These are phyloP conservation scores for Zelostemma sp. DNA, from an alignment of 1,140 invertebrate species.

Conservation along the genomic window DNA sequence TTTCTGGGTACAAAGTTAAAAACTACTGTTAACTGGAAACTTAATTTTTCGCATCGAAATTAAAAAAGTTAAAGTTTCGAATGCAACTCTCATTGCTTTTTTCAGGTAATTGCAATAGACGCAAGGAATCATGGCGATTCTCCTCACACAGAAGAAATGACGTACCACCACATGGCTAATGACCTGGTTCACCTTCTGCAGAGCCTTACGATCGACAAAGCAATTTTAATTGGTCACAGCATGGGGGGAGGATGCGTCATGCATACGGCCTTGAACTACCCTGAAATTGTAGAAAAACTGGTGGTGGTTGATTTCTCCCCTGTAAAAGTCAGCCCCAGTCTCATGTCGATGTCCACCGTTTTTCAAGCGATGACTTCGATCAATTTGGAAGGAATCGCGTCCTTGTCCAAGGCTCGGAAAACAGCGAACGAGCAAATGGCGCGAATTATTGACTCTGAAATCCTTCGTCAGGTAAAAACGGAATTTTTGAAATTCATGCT, in stretches of 20 bases:
- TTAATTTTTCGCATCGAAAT: too few species aligned
- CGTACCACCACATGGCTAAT: conserved; percentile 78
- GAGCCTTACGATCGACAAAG: conserved; percentile 74
- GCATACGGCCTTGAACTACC: conserved; percentile 80
- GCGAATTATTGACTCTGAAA: conserved; percentile 61
- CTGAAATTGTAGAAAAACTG: conserved; percentile 82
- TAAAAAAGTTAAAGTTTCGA: too few species aligned
- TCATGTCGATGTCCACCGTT: conserved; percentile 74
- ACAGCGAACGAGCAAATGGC: conserved; percentile 71
- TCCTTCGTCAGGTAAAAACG: conserved; percentile 67
- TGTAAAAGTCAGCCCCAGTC: conserved; percentile 74
- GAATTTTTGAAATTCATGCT: too few species aligned
- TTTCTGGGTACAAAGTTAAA: too few species aligned
- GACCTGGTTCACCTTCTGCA: conserved; percentile 80
- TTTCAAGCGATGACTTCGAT: conserved; percentile 77
- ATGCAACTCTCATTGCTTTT: too few species aligned
- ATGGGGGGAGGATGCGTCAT: conserved; percentile 92
- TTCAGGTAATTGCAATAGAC: conserved; percentile 83
- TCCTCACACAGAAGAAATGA: conserved; percentile 79
- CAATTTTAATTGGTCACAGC: conserved; percentile 86
- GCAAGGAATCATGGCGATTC: conserved; percentile 94
- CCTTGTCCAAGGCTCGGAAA: conserved; percentile 78
- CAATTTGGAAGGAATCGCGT: conserved; percentile 71
- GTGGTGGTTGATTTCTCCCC: conserved; percentile 90
- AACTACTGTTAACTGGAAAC: too few species aligned